Evolutionary conservation across 1,140 invertebrate species (phyloP), one percentile per base, ranked within the genome.

Genomic region (Leptinotarsa defecta): DNA sequence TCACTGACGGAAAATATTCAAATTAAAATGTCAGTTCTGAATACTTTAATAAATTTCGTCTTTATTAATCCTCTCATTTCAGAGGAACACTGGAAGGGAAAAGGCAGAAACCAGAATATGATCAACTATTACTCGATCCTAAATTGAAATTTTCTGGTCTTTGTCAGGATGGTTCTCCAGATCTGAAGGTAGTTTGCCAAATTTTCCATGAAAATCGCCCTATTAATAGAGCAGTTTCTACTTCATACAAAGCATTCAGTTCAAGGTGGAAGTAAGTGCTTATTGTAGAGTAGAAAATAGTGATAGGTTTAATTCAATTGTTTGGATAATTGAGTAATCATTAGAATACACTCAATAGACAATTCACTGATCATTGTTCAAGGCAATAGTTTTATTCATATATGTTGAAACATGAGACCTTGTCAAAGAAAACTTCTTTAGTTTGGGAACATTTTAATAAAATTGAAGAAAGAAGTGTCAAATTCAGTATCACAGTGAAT

Each of bases 11-110:
- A 92, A 72, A 93, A 92, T 86, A 89, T 98, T 73, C 92, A 95
- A 88, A 94, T 98, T 80, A 98, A 98, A 91, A 94, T 98, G 95
- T 96, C 90, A 92, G 92, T 88, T 74, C 67, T 24, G 20, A 49
- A 68, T 71, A 63, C 64, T 72, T 48, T 73, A 27, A 72, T 20
- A 17, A 48, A 64, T 68, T 4, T 17, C 48, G 61, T 49, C 8
- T 20, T 43, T 70, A 6, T 73, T 64, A 63, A 64, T 78, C 79
- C 70, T 78, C 77, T 81, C 77, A 73, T 89, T 88, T 13, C 84
- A 97, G 95, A 83, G 96, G 96, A 22, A 97, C 96, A n/a, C 87
- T 99, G 76, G 96, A 98, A 89, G 97, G 97, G 1, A 92, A 94
- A 82, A 89, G 93, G 78, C 89, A 92, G 48, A 92, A 94, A 83